Conservation (phyloP, 2,888 invertebrate species). For the Dione juno region DNA sequence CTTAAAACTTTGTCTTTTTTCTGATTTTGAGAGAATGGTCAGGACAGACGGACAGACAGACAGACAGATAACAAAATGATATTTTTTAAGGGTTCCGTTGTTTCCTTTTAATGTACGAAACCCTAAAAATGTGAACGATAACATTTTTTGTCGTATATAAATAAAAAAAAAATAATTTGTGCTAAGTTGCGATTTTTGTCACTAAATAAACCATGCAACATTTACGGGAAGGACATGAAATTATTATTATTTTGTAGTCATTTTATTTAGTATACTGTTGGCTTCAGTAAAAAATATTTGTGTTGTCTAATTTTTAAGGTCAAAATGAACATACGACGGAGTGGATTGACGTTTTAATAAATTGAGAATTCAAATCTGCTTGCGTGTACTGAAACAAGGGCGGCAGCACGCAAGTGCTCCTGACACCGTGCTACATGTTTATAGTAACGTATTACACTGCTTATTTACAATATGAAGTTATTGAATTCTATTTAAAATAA, state of each 20-base stretch:
- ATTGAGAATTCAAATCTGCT: conserved; percentile 54
- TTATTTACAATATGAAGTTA: conserved; percentile 32
- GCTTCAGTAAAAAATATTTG: background rate
- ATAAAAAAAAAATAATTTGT: too few species aligned
- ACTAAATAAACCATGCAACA: too few species aligned
- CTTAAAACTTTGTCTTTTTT: too few species aligned
- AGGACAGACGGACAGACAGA: too few species aligned
- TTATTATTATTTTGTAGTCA: background rate
- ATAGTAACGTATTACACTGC: conserved; percentile 30
- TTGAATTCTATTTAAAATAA: background rate
- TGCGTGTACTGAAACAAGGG: conserved; percentile 57
- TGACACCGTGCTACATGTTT: conserved; percentile 52
- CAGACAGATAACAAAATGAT: too few species aligned
- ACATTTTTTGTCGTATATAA: too few species aligned
- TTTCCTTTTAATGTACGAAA: too few species aligned
- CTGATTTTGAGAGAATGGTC: too few species aligned
- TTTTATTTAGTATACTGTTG: background rate
- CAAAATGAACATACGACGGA: conserved; percentile 28
- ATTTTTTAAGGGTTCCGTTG: too few species aligned
- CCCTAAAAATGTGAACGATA: too few species aligned
- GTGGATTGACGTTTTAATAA: conserved; percentile 44
- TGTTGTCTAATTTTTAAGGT: conserved; percentile 16
- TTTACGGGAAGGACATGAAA: too few species aligned
- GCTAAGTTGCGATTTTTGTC: too few species aligned
- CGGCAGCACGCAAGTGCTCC: conserved; percentile 65